Percentiles rank a stretch among this genome's conserved stretches.
phyloP scores from a whole-genome alignment of 2,113 vertebrate genomes.

The Myotis yumanensis region DNA sequence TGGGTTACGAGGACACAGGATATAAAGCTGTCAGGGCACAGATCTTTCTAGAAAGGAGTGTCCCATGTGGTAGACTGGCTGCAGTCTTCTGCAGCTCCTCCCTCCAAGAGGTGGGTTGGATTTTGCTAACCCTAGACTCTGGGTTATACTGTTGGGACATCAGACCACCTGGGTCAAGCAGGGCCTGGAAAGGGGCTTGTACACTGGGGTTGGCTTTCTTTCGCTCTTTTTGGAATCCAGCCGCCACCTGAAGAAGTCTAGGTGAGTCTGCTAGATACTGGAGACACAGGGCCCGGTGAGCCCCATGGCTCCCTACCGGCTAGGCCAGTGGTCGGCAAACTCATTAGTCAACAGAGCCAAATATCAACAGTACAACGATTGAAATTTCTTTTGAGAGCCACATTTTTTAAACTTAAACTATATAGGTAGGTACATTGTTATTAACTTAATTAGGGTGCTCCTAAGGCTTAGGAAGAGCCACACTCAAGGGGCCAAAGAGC shows the following conservation, averaged over 20 bases:
- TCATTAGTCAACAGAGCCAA: too few relatives aligned
- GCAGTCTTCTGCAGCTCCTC: not conserved
- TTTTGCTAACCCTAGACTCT: not conserved
- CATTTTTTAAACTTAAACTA: too few relatives aligned
- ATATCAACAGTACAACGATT: too few relatives aligned
- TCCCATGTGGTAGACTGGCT: not conserved
- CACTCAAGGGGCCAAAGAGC: too few relatives aligned
- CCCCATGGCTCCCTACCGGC: too few relatives aligned
- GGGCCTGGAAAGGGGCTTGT: not conserved
- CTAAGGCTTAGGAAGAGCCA: too few relatives aligned
- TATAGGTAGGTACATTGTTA: too few relatives aligned
- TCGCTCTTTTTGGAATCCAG: not conserved
- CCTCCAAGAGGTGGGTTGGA: not conserved
- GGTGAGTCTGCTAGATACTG: not conserved
- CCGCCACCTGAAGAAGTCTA: not conserved
- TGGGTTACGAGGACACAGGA: conserved; percentile 40
- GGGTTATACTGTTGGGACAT: not conserved
- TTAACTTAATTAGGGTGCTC: too few relatives aligned
- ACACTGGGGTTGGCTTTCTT: not conserved
- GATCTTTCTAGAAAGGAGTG: conserved; percentile 33
- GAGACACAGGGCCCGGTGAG: not conserved
- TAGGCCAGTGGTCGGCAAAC: too few relatives aligned
- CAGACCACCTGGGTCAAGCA: not conserved
- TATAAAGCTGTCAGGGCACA: not conserved
- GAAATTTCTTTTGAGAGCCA: too few relatives aligned